phyloP scores from a whole-genome alignment of 2,113 vertebrate genomes.

The Tetrax tetrax region DNA sequence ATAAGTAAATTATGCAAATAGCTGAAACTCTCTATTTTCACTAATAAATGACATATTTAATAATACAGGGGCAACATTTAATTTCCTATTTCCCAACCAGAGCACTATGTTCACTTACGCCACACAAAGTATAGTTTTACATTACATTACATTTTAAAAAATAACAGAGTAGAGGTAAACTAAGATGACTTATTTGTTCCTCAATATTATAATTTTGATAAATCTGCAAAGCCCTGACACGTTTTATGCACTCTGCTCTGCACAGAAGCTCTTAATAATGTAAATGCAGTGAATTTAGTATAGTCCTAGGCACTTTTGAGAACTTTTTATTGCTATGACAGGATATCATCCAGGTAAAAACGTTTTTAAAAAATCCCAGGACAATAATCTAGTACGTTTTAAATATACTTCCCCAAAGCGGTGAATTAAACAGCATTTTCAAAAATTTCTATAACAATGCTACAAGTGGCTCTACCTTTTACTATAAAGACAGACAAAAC shows the following conservation, averaged over 20 bases:
- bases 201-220: not conserved
- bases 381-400: not conserved
- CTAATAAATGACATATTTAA: not conserved
- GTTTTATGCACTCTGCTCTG: not conserved
- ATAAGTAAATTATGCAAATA: constrained; percentile 51
- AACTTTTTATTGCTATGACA: not conserved
- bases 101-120: not conserved
- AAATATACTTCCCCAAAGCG: not conserved
- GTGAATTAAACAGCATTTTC: not conserved
- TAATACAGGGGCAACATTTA: not conserved
- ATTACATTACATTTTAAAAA: not conserved
- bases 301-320: not conserved
- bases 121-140: not conserved
- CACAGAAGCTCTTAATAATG: not conserved
- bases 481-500: not conserved
- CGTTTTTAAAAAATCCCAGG: not conserved
- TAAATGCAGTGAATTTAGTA: not conserved
- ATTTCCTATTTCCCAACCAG: constrained; percentile 26
- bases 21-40: not conserved
- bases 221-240: not conserved
- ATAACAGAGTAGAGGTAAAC: not conserved
- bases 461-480: not conserved
- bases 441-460: not conserved
- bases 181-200: not conserved
- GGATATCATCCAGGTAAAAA: not conserved